These are phyloP conservation scores for Odontophorus gujanensis DNA, from an alignment of 2,113 vertebrate species.

Conservation along the genomic window DNA sequence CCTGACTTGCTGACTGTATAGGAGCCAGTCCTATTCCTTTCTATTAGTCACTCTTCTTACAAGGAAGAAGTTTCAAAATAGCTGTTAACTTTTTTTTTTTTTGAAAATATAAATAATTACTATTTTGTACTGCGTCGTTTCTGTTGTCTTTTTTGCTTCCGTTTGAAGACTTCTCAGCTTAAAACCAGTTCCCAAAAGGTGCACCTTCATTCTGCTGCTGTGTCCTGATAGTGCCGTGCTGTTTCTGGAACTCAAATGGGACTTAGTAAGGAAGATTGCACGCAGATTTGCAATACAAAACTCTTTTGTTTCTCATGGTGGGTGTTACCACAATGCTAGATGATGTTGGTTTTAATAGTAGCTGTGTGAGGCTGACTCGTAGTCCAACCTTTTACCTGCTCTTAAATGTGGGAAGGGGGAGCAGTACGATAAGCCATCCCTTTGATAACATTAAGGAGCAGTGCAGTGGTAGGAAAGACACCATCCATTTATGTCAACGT, in stretches of 20 bases:
- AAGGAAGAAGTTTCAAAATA: constrained; percentile 78
- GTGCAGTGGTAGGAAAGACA: not conserved
- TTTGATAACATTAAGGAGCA: fast-evolving
- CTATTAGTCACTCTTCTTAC: constrained; percentile 76
- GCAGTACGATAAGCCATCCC: fast-evolving
- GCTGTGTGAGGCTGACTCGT: not conserved
- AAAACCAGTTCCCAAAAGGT: not conserved
- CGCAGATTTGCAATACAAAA: not conserved
- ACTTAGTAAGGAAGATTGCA: not conserved
- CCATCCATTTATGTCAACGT: not conserved
- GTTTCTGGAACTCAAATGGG: not conserved
- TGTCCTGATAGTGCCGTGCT: not conserved
- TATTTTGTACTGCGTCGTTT: constrained; percentile 84
- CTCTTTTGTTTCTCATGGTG: not conserved
- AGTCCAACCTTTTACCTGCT: not conserved
- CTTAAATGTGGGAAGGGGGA: not conserved
- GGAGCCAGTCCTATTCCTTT: constrained; percentile 77
- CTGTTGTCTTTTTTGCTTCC: not conserved
- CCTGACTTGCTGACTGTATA: constrained; percentile 71
- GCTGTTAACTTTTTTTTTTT: constrained; percentile 76
- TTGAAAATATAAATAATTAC: constrained; percentile 85
- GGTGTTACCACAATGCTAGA: not conserved
- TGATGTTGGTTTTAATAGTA: not conserved
- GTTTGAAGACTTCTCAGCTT: not conserved
- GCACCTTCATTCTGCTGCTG: fast-evolving